These are phyloP conservation scores for Genyomyrus donnyi DNA, from an alignment of 2,113 vertebrate genomes.

Conservation along the genomic window DNA sequence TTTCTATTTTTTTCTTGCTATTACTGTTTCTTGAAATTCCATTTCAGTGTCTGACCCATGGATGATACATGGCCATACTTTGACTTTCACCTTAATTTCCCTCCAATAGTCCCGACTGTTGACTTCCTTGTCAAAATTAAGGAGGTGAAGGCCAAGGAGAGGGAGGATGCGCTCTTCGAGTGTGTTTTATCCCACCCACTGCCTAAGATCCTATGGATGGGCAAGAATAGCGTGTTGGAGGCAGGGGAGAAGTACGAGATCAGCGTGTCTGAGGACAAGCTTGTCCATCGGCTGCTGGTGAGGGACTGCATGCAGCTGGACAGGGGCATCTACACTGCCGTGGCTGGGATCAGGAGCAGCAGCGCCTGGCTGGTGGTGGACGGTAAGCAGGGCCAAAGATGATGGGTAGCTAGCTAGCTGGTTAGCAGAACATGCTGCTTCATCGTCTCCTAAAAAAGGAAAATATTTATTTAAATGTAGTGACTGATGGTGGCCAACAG, in stretches of 20 bases:
- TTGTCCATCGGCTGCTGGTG: constrained; percentile 68
- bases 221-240: constrained; percentile 52
- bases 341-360: constrained; percentile 57
- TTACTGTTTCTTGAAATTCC: neutral
- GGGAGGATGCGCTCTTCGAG: constrained; percentile 58
- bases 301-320: constrained; percentile 54
- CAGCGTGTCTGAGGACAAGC: constrained; percentile 57
- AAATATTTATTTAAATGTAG: neutral
- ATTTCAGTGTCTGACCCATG: neutral
- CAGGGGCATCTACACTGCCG: constrained; percentile 68
- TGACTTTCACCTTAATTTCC: neutral
- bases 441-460: neutral
- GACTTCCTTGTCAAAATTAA: constrained; percentile 58
- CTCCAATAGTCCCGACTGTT: constrained; percentile 57
- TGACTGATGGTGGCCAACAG: neutral
- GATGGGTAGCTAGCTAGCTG: neutral
- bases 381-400: neutral
- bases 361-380: constrained; percentile 71
- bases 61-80: neutral
- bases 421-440: neutral
- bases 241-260: constrained; percentile 58
- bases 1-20: neutral
- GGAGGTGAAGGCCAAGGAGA: constrained; percentile 55
- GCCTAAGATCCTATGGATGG: constrained; percentile 58
- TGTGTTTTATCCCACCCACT: constrained; percentile 63